phyloP scores from a whole-genome alignment of 1,140 invertebrate genomes.

The Caenorhabditis brenneri region DNA sequence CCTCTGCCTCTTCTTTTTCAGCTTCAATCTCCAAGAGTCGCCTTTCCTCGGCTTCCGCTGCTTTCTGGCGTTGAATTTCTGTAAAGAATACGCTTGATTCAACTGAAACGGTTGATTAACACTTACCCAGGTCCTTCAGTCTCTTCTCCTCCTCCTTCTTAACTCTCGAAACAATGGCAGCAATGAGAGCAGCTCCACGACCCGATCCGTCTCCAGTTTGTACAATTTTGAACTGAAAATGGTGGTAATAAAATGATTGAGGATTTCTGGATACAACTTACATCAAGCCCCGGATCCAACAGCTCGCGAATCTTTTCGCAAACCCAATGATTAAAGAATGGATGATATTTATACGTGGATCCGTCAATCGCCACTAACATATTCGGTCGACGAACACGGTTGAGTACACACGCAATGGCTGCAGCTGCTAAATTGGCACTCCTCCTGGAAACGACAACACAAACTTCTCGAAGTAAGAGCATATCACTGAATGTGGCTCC shows the following conservation, averaged over 20 bases:
- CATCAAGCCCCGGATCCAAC: slow-evolving; percentile 52
- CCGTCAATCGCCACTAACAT: slow-evolving; percentile 56
- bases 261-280: too few relatives aligned
- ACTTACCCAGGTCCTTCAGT: slow-evolving; percentile 9
- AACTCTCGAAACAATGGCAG: slow-evolving; percentile 51
- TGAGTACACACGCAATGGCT: slow-evolving; percentile 54
- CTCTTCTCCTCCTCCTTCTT: slow-evolving; percentile 34
- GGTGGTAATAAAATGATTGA: too few relatives aligned
- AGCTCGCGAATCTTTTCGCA: slow-evolving; percentile 54
- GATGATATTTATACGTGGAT: slow-evolving; percentile 56
- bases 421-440: slow-evolving; percentile 56
- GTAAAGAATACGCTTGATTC: not conserved
- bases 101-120: not conserved
- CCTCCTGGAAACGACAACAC: slow-evolving; percentile 54
- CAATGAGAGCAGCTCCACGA: slow-evolving; percentile 55
- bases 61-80: slow-evolving; percentile 9
- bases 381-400: slow-evolving; percentile 27
- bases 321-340: slow-evolving; percentile 57
- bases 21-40: slow-evolving; percentile 8
- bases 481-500: slow-evolving; percentile 54
- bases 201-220: slow-evolving; percentile 56
- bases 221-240: slow-evolving; percentile 53
- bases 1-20: not conserved
- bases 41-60: not conserved
- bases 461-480: slow-evolving; percentile 55